Percentiles rank a stretch among this genome's conserved stretches.
These are phyloP conservation scores for Danaus plexippus DNA, from an alignment of 1,140 invertebrate species.

Conservation along the genomic window DNA sequence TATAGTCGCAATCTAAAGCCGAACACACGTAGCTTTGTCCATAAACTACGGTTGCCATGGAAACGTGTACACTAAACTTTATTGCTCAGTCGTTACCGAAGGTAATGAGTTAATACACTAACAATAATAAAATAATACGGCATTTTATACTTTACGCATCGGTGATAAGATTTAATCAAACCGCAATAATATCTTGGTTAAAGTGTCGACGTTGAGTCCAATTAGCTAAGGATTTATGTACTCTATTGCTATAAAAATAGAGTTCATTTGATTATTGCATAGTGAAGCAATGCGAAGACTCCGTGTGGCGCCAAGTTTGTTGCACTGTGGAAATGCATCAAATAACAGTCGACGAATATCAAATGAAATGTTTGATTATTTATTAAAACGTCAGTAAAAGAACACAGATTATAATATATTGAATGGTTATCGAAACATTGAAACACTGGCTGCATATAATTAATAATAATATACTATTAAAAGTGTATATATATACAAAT, in stretches of 20 bases:
- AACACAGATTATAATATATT: no score
- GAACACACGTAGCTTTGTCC: constrained; percentile 12
- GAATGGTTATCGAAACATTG: no score
- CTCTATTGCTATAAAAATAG: neutral
- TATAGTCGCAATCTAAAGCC: constrained; percentile 14
- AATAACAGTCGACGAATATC: neutral
- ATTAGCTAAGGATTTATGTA: neutral
- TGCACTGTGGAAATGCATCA: constrained; percentile 9
- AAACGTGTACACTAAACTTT: constrained; percentile 37
- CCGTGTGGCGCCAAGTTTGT: constrained; percentile 10
- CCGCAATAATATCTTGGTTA: neutral
- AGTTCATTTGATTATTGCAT: neutral
- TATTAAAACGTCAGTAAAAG: no score
- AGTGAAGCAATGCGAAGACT: constrained; percentile 5
- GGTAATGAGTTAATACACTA: constrained; percentile 28
- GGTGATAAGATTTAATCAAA: constrained; percentile 3
- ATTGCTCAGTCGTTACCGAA: constrained; percentile 29
- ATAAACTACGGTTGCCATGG: constrained; percentile 29
- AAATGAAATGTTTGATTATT: no score
- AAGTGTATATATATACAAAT: no score
- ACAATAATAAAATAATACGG: constrained; percentile 8
- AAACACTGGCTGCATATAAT: no score
- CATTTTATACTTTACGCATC: constrained; percentile 14
- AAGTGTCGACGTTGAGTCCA: constrained; percentile 1
- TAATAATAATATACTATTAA: no score